phyloP scores from a whole-genome alignment of 2,113 vertebrate genomes.

The Plectropomus leopardus region DNA sequence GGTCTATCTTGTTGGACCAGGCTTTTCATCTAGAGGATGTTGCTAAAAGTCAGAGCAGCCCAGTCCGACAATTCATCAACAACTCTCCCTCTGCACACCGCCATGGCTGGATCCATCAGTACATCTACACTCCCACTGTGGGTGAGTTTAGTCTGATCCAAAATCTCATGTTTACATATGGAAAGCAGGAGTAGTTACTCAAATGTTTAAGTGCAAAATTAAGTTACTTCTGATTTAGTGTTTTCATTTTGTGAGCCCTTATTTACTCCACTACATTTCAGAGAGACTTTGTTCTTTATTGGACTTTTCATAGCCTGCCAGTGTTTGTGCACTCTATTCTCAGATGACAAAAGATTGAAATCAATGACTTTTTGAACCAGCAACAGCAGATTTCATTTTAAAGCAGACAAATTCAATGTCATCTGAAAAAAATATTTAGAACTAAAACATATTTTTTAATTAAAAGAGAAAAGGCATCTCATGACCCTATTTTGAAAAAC shows the following conservation, averaged over 20 bases:
- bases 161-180: not conserved
- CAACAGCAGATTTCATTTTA: too few relatives aligned
- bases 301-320: not conserved
- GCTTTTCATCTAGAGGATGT: slow-evolving; percentile 94
- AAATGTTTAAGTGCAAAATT: not conserved
- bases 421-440: too few relatives aligned
- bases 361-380: too few relatives aligned
- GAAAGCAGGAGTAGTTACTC: not conserved
- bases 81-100: slow-evolving; percentile 86
- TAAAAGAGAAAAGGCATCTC: too few relatives aligned
- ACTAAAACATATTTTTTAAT: too few relatives aligned
- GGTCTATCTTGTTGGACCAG: slow-evolving; percentile 91
- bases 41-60: slow-evolving; percentile 89
- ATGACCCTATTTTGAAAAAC: too few relatives aligned
- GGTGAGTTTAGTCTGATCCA: slow-evolving; percentile 83
- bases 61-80: slow-evolving; percentile 86
- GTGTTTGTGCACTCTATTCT: not conserved
- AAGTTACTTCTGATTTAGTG: not conserved
- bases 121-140: slow-evolving; percentile 90
- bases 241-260: not conserved
- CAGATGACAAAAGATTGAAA: too few relatives aligned
- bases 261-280: not conserved
- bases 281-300: not conserved
- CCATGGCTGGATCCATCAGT: slow-evolving; percentile 84
- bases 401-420: too few relatives aligned